phyloP scores from a whole-genome alignment of 2,797 vertebrate genomes.

The Acipenser ruthenus region DNA sequence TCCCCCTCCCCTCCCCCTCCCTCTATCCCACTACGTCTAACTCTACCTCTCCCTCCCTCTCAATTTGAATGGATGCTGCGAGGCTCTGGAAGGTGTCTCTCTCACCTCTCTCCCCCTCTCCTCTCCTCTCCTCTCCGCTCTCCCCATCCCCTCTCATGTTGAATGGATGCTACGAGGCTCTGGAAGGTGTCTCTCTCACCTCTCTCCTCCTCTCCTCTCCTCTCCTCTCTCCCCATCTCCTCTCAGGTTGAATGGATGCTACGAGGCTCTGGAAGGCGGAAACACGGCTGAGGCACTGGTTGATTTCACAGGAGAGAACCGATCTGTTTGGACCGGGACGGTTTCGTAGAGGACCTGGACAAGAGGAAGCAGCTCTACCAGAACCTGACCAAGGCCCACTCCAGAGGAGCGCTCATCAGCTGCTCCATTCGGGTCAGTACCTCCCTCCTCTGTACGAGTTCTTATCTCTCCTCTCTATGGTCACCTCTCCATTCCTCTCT shows the following conservation, averaged over 20 bases:
- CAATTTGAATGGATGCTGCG: not conserved
- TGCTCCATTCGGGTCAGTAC: slow-evolving; percentile 64
- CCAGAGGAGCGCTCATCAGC: slow-evolving; percentile 61
- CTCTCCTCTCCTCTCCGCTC: no score
- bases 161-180: slow-evolving; percentile 68
- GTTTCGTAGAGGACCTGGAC: slow-evolving; percentile 31
- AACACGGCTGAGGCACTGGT: slow-evolving; percentile 72
- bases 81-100: no score
- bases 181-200: not conserved
- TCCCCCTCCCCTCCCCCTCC: not conserved
- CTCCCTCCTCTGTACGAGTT: not conserved
- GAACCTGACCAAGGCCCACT: slow-evolving; percentile 52
- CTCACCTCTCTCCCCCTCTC: no score
- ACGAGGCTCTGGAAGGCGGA: slow-evolving; percentile 72
- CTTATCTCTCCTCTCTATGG: not conserved
- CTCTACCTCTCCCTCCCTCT: not conserved
- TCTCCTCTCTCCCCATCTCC: not conserved
- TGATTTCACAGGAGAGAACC: slow-evolving; percentile 73
- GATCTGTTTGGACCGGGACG: slow-evolving; percentile 35
- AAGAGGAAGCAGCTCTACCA: slow-evolving; percentile 58
- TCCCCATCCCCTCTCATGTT: slow-evolving; percentile 38
- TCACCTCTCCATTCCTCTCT: not conserved
- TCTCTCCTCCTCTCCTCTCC: not conserved
- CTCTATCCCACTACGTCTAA: not conserved
- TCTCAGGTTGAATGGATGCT: slow-evolving; percentile 66